phyloP scores from a whole-genome alignment of 2,888 invertebrate species.

The Drosophila cognata region DNA sequence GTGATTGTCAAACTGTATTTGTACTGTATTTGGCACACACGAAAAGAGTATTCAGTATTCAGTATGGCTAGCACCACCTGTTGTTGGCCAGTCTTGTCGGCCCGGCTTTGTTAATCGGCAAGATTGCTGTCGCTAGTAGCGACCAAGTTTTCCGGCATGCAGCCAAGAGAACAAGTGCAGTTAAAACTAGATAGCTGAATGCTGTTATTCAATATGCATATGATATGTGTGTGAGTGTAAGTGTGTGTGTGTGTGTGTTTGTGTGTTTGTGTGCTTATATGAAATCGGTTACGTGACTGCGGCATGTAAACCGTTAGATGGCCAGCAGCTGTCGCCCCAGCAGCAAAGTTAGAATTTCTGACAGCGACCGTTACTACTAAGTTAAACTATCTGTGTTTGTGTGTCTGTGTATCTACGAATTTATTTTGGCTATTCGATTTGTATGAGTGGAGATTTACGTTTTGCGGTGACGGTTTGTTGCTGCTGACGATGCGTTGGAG shows the following conservation, averaged over 20 bases:
- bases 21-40: too few species aligned
- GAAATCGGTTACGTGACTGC: slow-evolving; percentile 74
- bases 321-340: slow-evolving; percentile 68
- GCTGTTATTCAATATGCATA: slow-evolving; percentile 77
- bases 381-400: background rate
- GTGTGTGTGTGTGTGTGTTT: slow-evolving; percentile 26
- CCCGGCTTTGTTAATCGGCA: slow-evolving; percentile 27
- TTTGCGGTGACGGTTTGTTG: slow-evolving; percentile 46
- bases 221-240: slow-evolving; percentile 3
- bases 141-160: slow-evolving; percentile 58
- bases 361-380: slow-evolving; percentile 51
- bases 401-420: background rate
- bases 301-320: slow-evolving; percentile 67
- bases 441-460: slow-evolving; percentile 57
- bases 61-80: background rate
- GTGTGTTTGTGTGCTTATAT: slow-evolving; percentile 38
- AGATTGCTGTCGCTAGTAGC: slow-evolving; percentile 30
- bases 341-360: slow-evolving; percentile 46
- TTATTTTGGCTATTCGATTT: slow-evolving; percentile 10
- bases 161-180: slow-evolving; percentile 72
- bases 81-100: slow-evolving; percentile 31
- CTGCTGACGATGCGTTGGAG: slow-evolving; percentile 48
- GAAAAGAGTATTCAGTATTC: slow-evolving; percentile 23
- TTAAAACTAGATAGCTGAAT: slow-evolving; percentile 48
- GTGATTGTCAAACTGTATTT: background rate